These are phyloP conservation scores for Belonocnema kinseyi DNA, from an alignment of 1,140 invertebrate species.

Conservation along the genomic window DNA sequence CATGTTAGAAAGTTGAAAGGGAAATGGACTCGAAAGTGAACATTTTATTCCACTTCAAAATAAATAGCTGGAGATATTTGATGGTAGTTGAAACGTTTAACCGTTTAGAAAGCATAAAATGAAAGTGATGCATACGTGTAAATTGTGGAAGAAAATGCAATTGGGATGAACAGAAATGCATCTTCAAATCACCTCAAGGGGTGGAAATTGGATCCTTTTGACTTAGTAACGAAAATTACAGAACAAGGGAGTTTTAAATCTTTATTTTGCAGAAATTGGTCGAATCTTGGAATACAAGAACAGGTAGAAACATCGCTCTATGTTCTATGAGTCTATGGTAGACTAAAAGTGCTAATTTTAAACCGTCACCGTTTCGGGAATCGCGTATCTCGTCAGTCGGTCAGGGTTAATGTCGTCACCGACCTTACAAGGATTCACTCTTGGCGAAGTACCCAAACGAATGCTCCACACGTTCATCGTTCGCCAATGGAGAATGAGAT, in stretches of 20 bases:
- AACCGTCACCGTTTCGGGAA: conserved; percentile 33
- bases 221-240: too few relatives aligned
- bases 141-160: not conserved
- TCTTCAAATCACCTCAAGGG: not conserved
- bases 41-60: not conserved
- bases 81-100: conserved; percentile 20
- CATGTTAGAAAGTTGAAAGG: conserved; percentile 4
- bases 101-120: conserved; percentile 13
- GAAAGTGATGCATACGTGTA: conserved; percentile 6
- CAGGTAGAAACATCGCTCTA: not conserved
- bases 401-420: conserved; percentile 56
- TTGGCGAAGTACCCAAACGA: conserved; percentile 42
- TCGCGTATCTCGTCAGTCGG: conserved; percentile 44
- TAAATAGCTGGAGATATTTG: conserved; percentile 14
- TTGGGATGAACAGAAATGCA: not conserved
- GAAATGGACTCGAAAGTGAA: conserved; percentile 4
- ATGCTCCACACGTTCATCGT: conserved; percentile 21
- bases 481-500: conserved; percentile 11
- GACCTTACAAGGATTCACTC: conserved; percentile 55
- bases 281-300: not conserved
- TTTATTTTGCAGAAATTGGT: conserved; percentile 3
- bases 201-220: not conserved
- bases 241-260: too few relatives aligned
- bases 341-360: conserved; percentile 44
- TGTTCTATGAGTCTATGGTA: not conserved